Evolutionary conservation across 2,888 invertebrate species (phyloP).

Genomic region (Sinopyrophorus schimmeli): DNA sequence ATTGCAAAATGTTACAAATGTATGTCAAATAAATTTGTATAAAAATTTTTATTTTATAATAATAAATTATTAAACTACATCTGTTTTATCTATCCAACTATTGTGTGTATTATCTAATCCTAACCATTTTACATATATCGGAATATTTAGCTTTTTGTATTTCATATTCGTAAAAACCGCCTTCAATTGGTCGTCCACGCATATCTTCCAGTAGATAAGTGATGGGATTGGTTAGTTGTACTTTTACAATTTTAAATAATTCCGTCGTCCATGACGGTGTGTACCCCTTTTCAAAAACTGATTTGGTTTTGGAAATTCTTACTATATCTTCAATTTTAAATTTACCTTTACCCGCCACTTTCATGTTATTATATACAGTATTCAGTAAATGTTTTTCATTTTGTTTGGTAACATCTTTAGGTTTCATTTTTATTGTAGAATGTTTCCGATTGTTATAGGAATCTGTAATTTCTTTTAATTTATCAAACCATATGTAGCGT

Average conservation of each 20-base stretch:
- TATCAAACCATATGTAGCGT: constrained; percentile 37
- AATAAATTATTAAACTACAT: no score
- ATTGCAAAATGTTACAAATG: no score
- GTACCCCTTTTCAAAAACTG: constrained; percentile 46
- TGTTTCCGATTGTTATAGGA: constrained; percentile 47
- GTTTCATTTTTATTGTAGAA: constrained; percentile 45
- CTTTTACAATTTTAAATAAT: constrained; percentile 43
- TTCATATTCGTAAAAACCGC: constrained; percentile 42
- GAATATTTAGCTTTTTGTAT: constrained; percentile 32
- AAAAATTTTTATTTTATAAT: no score
- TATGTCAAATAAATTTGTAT: no score
- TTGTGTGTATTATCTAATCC: constrained; percentile 15
- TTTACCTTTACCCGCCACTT: constrained; percentile 35
- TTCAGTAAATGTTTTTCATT: no score
- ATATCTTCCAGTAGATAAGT: constrained; percentile 44
- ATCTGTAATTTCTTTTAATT: constrained; percentile 25
- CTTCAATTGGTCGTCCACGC: constrained; percentile 35
- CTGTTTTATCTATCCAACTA: constrained; percentile 18
- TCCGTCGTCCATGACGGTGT: constrained; percentile 47
- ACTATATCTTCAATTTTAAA: constrained; percentile 44
- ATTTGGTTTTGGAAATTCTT: constrained; percentile 43
- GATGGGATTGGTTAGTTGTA: constrained; percentile 41
- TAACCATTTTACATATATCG: constrained; percentile 40
- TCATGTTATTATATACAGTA: constrained; percentile 34
- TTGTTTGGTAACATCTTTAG: constrained; percentile 36